These are phyloP conservation scores for Chelonus insularis DNA, from an alignment of 1,140 invertebrate species.

Conservation along the genomic window DNA sequence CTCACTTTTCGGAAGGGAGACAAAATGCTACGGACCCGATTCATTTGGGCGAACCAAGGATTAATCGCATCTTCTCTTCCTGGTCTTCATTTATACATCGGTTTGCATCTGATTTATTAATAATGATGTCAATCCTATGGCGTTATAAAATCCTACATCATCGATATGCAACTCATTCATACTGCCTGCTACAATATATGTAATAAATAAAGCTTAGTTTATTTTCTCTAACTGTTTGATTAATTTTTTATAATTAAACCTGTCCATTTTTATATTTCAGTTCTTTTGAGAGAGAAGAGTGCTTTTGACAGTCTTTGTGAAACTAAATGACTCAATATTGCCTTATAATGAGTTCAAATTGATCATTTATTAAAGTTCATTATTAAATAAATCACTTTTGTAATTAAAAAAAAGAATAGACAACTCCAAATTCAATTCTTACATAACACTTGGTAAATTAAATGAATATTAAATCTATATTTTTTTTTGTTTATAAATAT, in stretches of 20 bases:
- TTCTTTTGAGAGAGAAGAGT: no score
- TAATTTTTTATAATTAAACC: background rate
- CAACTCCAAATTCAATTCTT: no score
- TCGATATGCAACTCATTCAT: constrained; percentile 38
- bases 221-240: constrained; percentile 48
- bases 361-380: no score
- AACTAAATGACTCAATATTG: no score
- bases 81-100: constrained; percentile 32
- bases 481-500: no score
- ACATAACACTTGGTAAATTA: no score
- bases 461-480: no score
- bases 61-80: constrained; percentile 32
- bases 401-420: no score
- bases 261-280: background rate
- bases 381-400: no score
- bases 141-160: constrained; percentile 27
- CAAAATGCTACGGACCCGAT: constrained; percentile 14
- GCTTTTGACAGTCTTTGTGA: no score
- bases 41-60: constrained; percentile 26
- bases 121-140: constrained; percentile 12
- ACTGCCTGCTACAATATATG: constrained; percentile 51
- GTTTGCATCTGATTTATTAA: constrained; percentile 27
- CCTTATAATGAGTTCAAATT: no score
- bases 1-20: constrained; percentile 28
- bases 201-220: constrained; percentile 55